Conservation (phyloP, 2,888 invertebrate species). For the Neoascia interrupta region DNA sequence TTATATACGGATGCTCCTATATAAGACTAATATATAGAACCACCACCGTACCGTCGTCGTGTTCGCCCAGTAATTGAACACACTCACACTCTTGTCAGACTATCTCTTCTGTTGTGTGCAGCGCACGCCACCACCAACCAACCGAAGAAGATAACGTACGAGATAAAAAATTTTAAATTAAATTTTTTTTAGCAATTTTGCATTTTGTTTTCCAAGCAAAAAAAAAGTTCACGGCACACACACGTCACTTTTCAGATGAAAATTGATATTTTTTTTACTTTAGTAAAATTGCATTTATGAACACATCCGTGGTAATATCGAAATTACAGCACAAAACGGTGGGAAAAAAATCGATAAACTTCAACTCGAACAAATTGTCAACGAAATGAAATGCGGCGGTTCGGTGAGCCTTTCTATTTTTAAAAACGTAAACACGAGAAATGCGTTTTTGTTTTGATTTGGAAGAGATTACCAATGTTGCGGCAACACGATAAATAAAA, state of each 20-base stretch:
- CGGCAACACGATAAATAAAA: constrained; percentile 66
- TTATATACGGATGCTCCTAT: constrained; percentile 35
- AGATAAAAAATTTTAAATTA: constrained; percentile 51
- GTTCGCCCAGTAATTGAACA: constrained; percentile 63
- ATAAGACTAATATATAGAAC: constrained; percentile 49
- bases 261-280: too few relatives aligned
- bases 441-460: constrained; percentile 69
- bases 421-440: constrained; percentile 64
- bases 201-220: not conserved
- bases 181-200: not conserved
- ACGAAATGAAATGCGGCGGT: constrained; percentile 14
- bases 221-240: not conserved
- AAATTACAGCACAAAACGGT: constrained; percentile 9
- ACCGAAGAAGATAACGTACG: constrained; percentile 63
- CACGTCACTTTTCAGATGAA: constrained; percentile 3
- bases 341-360: constrained; percentile 34
- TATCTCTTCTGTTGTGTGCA: constrained; percentile 53
- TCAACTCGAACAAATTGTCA: constrained; percentile 21
- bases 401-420: constrained; percentile 24
- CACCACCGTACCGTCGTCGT: constrained; percentile 46
- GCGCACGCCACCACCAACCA: constrained; percentile 56
- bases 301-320: constrained; percentile 41
- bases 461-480: constrained; percentile 56
- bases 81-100: constrained; percentile 58
- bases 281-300: constrained; percentile 22